Conservation (phyloP, 2,797 vertebrate species). For the Florisuga fusca region DNA sequence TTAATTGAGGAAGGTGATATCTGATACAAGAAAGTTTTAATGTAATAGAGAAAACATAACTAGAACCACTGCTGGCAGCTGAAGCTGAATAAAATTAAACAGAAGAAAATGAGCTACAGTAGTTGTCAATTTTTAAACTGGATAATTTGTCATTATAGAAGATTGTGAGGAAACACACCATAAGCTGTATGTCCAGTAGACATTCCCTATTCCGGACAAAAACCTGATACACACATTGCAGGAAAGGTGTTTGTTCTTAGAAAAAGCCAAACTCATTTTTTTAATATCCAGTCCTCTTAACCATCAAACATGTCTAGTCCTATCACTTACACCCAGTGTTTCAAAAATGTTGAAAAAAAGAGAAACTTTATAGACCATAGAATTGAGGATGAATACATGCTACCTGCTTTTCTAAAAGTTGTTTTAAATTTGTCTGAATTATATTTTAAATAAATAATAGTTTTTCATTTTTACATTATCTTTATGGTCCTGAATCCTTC, state of each 20-base stretch:
- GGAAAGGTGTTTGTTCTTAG: background rate
- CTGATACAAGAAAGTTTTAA: background rate
- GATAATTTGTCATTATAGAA: background rate
- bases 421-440: background rate
- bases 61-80: background rate
- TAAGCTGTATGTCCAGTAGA: background rate
- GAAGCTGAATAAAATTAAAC: background rate
- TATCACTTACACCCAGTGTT: background rate
- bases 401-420: background rate
- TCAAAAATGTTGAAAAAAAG: background rate
- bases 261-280: background rate
- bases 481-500: background rate
- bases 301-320: background rate
- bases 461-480: background rate
- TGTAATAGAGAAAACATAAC: background rate
- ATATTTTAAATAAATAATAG: background rate
- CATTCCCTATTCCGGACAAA: background rate
- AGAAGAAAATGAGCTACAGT: background rate
- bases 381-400: background rate
- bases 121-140: background rate
- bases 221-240: background rate
- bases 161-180: background rate
- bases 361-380: background rate
- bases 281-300: background rate
- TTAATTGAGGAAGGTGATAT: background rate